Evolutionary conservation across 2,113 vertebrate genomes (phyloP), one percentile per base, ranked within the genome.

Genomic region (Atherinomorus stipes): DNA sequence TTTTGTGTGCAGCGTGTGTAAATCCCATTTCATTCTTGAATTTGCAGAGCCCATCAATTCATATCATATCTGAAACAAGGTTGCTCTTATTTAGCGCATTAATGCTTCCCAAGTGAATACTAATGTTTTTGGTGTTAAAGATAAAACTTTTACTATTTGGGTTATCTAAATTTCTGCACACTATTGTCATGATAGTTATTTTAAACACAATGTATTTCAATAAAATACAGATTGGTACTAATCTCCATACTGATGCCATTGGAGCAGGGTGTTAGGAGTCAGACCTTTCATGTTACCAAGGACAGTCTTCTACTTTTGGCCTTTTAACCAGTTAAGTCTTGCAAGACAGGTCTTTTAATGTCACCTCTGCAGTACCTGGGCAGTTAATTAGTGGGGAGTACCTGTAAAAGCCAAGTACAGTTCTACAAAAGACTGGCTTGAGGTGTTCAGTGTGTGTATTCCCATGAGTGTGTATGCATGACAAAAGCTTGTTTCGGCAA

Each of bases 361-460:
- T 45, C 34, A 54, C 49, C 45, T 52, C 31, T 7, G 28, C 13
- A 52, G 37, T 19, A 56, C 12, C 25, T 16, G 73, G 74, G 38
- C 63, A 52, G 51, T 47, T 68, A 19, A 71, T 73, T 60, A 66
- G 52, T 16, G 26, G 53, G 64, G 21, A 21, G 25, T 31, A 75
- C 18, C 61, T 49, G 44, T 42, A 58, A 53, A 72, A 52, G 15
- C 51, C 64, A n/a, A 54, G 26, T 38, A 40, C 65, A 67, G 69
- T 60, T 49, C 18, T 31, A 64, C 21, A 22, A 38, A 61, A 52
- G 34, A n/a, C 8, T 28, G 52, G 2, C 22, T 21, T 5, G 18
- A 28, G 11, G 26, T 61, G 16, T 59, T 74, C 28, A 40, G 44
- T 56, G n/a, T 47, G 22, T 38, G n/a, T n/a, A n/a, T n/a, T n/a